These are phyloP conservation scores for Paraescarpia echinospica DNA, from an alignment of 1,140 invertebrate genomes.

Conservation along the genomic window DNA sequence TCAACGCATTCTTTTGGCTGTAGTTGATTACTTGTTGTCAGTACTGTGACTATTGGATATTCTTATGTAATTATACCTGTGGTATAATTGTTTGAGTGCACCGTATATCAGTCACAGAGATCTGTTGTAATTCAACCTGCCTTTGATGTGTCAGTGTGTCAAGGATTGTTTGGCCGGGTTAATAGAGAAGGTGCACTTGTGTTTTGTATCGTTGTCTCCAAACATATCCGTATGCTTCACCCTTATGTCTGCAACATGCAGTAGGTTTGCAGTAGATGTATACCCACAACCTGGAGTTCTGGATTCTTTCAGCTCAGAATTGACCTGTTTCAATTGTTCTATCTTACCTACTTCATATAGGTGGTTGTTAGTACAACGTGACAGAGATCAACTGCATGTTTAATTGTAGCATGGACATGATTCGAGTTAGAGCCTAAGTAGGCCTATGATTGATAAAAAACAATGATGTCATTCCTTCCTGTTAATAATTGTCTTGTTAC, in stretches of 20 bases:
- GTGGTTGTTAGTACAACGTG: background rate
- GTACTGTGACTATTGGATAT: background rate
- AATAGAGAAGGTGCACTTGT: background rate
- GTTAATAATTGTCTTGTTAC: background rate
- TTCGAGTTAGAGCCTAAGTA: background rate
- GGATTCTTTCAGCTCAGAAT: too few relatives aligned
- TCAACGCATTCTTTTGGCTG: background rate
- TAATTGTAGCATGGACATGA: background rate
- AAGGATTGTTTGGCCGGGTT: background rate
- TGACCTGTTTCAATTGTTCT: too few relatives aligned
- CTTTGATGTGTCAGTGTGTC: background rate
- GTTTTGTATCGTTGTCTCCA: background rate
- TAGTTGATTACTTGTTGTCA: background rate
- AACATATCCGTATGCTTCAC: background rate
- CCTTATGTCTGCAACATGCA: background rate
- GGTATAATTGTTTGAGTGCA: background rate
- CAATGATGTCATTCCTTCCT: too few relatives aligned
- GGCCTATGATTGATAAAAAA: background rate
- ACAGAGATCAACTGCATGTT: background rate
- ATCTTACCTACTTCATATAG: background rate
- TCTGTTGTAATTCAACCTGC: background rate
- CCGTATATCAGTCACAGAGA: background rate
- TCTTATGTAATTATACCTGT: background rate
- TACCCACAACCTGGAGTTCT: too few relatives aligned
- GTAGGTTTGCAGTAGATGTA: too few relatives aligned